Evolutionary conservation across 2,797 vertebrate genomes (phyloP), one percentile per base, ranked within the genome.

Genomic region (Delichon dasypus): DNA sequence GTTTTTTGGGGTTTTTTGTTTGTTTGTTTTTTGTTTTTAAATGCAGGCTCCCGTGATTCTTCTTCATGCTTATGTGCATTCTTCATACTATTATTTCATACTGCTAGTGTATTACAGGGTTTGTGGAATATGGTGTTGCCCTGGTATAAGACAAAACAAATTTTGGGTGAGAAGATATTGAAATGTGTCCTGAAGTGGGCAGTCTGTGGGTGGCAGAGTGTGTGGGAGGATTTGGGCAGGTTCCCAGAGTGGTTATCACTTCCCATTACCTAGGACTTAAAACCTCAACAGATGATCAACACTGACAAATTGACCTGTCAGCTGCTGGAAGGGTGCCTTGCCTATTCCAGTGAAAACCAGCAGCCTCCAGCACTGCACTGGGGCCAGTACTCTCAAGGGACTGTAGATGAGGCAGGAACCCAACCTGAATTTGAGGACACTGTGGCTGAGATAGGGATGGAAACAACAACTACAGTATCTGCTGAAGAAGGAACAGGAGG

Each of bases 81-180:
- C 62, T 62, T 34, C 42, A 70, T 13, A 53, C 27, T 34, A 9
- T 48, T 55, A 15, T 47, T 77, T 55, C 25, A 74, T 29, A 32
- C 7, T 36, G 11, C 26, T 60, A 19, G 21, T 4, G 9, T 48
- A 23, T 40, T 61, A 42, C 10, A 45, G 10, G 13, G 8, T 23
- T 53, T 54, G 12, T 61, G n/a, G 25, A 53, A 60, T 34, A 30
- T 18, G 29, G 8, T 47, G 17, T 23, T 0, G 0, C 23, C 21
- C 54, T 34, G 26, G 14, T 61, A 67, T 32, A 61, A 30, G 12
- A 67, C 12, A 67, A 53, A 60, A 47, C 8, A 47, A 54, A 74
- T 68, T 48, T 36, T 36, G 18, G 16, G 18, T 54, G 13, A 75
- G 22, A 47, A 68, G 62, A 42, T 42, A 36, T 8, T 47, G 47